phyloP scores from a whole-genome alignment of 2,888 invertebrate genomes.

The Rhorus exstirpatorius region DNA sequence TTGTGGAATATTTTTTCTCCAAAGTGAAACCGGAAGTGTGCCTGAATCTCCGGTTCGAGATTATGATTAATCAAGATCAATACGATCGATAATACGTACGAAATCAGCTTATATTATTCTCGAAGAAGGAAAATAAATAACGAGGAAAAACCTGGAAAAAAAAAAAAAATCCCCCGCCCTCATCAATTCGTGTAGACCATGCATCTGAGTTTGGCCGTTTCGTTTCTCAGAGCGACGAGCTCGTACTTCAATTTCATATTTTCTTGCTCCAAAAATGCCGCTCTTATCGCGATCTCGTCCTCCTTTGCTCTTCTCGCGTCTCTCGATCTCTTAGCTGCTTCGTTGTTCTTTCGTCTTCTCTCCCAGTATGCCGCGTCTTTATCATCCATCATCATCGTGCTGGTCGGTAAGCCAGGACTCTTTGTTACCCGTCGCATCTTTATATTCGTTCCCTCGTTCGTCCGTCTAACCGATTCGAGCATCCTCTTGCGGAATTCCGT shows the following conservation, averaged over 20 bases:
- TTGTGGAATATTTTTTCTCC: background rate
- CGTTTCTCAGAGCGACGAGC: conserved; percentile 89
- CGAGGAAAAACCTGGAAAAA: background rate
- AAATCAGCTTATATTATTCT: background rate
- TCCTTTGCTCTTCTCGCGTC: conserved; percentile 96
- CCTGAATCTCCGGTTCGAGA: background rate
- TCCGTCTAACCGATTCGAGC: conserved; percentile 89
- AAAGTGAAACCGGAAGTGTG: background rate
- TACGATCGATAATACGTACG: background rate
- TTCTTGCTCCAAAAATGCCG: conserved; percentile 95
- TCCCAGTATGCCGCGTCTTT: conserved; percentile 96
- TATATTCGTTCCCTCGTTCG: conserved; percentile 90
- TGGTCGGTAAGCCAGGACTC: conserved; percentile 75
- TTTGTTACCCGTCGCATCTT: conserved; percentile 89
- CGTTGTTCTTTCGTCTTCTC: conserved; percentile 96
- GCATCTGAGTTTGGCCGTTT: conserved; percentile 88
- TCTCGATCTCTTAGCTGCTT: conserved; percentile 97
- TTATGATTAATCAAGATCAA: background rate
- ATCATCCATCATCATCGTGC: conserved; percentile 77
- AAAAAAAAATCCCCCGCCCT: background rate
- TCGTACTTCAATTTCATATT: conserved; percentile 92
- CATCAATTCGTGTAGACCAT: conserved; percentile 84
- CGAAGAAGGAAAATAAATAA: conserved; percentile 10
- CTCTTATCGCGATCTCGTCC: conserved; percentile 96
- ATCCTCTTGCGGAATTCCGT: conserved; percentile 91